Base-by-base conservation (phyloP, 2,888 invertebrate species). In the Cinara cedri region DNA sequence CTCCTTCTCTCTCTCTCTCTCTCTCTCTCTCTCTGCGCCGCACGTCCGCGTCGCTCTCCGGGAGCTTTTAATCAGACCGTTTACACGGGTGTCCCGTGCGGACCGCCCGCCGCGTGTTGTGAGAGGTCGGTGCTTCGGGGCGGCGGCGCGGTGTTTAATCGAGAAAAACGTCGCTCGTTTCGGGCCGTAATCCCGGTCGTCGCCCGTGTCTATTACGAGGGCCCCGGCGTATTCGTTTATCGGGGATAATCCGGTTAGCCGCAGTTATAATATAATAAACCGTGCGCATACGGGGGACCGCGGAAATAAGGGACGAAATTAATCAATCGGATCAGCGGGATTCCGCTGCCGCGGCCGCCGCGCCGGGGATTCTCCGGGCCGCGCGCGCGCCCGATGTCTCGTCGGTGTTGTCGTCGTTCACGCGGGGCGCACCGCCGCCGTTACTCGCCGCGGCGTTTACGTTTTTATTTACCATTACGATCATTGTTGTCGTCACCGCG, bases 291-390 rank as follows among this genome's bases (percentile, higher is more conserved):
- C 54, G 42, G 42, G 54, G 42, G 21, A 49, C 72, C 19, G 54
- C 65, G n/a, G 24, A 65, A 75, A 75, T 55, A 66, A 76, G 76
- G 76, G 76, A 66, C 46, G 66, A 76, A 76, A 76, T 76, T 76
- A 76, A 76, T 76, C 76, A 76, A 76, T 76, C 76, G 75, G 75
- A 76, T 76, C 75, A 76, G 76, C 76, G 76, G 76, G 76, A 76
- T 62, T 68, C 66, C 46, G 57, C 19, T 0, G 14, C 19, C 2
- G 19, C 3, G 4, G 44, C 21, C 1, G 21, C 34, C 34, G 34
- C 10, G 14, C 55, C 44, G 55, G 74, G 21, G 75, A 74, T 62
- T 62, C 51, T 54, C 65, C 16, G 26, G n/a, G 8, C 1, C 19
- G 51, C 19, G 60, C 16, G n/a, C n/a, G 34, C 34, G 34, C 34